Evolutionary conservation across 2,113 vertebrate species (phyloP).

Genomic region (Alligator sinensis): DNA sequence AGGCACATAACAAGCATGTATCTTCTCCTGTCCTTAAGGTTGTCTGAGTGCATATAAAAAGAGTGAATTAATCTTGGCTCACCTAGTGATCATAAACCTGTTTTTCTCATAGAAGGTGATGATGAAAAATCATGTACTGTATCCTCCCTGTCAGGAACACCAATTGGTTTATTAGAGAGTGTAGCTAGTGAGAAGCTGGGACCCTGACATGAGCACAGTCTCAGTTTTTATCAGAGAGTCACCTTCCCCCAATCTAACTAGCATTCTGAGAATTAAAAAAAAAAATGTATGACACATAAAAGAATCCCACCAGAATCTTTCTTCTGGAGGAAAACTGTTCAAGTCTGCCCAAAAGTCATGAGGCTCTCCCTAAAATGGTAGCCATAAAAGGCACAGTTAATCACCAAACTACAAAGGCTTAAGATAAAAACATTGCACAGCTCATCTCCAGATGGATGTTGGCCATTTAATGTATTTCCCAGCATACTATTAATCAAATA

Average conservation of each 20-base stretch:
- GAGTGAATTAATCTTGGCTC: background rate
- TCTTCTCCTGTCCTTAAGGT: accelerated
- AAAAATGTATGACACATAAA: background rate
- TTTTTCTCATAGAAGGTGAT: background rate
- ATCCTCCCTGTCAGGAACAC: background rate
- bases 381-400: slow-evolving; percentile 28
- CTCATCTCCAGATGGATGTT: slow-evolving; percentile 42
- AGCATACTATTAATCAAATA: background rate
- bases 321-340: background rate
- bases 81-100: slow-evolving; percentile 25
- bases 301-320: background rate
- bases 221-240: background rate
- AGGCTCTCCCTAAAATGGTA: background rate
- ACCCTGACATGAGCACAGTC: background rate
- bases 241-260: slow-evolving; percentile 5
- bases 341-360: slow-evolving; percentile 2
- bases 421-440: background rate
- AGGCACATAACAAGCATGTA: accelerated
- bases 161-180: background rate
- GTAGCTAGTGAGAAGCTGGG: accelerated
- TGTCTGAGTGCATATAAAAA: background rate
- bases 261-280: background rate
- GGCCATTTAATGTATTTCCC: slow-evolving; percentile 27
- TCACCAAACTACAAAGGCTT: slow-evolving; percentile 44
- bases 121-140: background rate